Percentiles rank a stretch among this genome's conserved stretches.
Conservation (phyloP, 2,888 invertebrate genomes). For the Temnothorax unifasciatus region DNA sequence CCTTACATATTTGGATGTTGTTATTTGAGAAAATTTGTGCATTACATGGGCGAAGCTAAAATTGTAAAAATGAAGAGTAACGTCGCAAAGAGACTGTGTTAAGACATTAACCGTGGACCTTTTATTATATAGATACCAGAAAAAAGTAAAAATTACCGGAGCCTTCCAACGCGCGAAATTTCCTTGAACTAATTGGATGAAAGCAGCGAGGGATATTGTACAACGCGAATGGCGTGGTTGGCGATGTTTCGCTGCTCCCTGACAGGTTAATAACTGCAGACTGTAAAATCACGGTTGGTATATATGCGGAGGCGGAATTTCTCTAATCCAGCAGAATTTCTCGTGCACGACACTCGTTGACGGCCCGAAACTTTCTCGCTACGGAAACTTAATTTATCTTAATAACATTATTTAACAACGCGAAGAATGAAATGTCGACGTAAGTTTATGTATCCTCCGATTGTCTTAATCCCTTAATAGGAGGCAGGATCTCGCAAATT, state of each 20-base stretch:
- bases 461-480: not conserved
- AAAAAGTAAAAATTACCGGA: not conserved
- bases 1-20: not conserved
- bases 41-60: not conserved
- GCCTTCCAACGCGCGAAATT: slow-evolving; percentile 27
- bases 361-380: not conserved
- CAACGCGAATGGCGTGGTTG: slow-evolving; percentile 32
- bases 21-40: not conserved
- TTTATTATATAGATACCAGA: not conserved
- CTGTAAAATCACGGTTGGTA: slow-evolving; percentile 7
- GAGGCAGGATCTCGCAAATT: not conserved
- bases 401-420: slow-evolving; percentile 29
- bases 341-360: slow-evolving; percentile 4
- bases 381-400: slow-evolving; percentile 24
- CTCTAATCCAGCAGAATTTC: slow-evolving; percentile 48
- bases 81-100: not conserved
- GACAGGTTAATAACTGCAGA: slow-evolving; percentile 51
- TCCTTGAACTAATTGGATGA: slow-evolving; percentile 43
- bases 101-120: slow-evolving; percentile 1
- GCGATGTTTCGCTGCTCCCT: slow-evolving; percentile 22
- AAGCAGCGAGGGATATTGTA: slow-evolving; percentile 26
- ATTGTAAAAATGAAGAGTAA: not conserved
- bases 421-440: not conserved
- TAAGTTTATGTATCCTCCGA: not conserved
- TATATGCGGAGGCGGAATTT: not conserved